A percentile compares a stretch with the other conserved stretches of the same genome.
These are phyloP conservation scores for Sparus aurata DNA, from an alignment of 2,797 vertebrate genomes.

Conservation along the genomic window DNA sequence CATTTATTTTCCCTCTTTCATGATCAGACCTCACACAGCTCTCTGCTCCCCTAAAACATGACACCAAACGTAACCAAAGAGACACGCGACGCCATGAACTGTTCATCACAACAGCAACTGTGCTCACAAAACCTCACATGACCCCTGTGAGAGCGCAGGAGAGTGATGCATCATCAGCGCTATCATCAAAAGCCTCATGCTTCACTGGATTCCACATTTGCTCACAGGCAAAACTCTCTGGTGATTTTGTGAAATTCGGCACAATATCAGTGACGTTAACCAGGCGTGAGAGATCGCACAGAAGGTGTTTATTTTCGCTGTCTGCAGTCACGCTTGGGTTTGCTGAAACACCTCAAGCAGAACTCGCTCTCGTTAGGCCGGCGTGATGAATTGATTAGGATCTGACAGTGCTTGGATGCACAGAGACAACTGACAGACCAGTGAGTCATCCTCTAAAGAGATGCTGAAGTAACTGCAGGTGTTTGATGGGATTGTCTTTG, in stretches of 20 bases:
- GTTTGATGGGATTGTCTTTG: constrained; percentile 11
- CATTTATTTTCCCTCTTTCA: constrained; percentile 6
- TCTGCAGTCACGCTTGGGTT: constrained; percentile 53
- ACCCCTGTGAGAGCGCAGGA: constrained; percentile 31
- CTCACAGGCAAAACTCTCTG: constrained; percentile 13
- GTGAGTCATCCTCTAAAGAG: constrained; percentile 49
- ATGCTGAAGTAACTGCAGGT: not conserved
- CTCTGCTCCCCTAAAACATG: constrained; percentile 1
- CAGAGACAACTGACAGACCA: constrained; percentile 15
- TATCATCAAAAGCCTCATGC: constrained; percentile 40
- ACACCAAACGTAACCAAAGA: constrained; percentile 24
- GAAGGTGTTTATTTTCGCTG: constrained; percentile 67
- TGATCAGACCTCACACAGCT: constrained; percentile 54
- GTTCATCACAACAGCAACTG: constrained; percentile 10
- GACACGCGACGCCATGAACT: not conserved
- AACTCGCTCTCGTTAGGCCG: constrained; percentile 42
- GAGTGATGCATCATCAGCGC: constrained; percentile 9
- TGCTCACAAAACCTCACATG: constrained; percentile 32
- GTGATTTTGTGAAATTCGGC: constrained; percentile 43
- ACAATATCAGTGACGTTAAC: constrained; percentile 52
- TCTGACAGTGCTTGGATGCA: constrained; percentile 31
- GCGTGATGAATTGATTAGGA: constrained; percentile 58
- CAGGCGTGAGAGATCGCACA: constrained; percentile 62
- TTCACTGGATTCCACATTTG: constrained; percentile 48
- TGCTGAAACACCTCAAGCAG: constrained; percentile 53